These are phyloP conservation scores for Campaea margaritaria DNA, from an alignment of 2,888 invertebrate species.

Conservation along the genomic window DNA sequence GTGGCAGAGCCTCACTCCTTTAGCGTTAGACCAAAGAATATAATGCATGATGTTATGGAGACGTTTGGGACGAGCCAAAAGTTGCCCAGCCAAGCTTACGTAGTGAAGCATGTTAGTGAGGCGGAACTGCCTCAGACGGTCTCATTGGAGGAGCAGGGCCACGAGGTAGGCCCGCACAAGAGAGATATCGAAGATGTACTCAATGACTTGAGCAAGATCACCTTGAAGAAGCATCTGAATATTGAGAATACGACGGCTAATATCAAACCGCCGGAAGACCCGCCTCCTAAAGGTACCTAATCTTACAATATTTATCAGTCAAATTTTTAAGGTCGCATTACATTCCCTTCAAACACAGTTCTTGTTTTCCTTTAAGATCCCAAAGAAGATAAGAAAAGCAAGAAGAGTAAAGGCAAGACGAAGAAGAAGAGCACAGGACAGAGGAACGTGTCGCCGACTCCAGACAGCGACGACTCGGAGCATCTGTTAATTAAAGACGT, in stretches of 20 bases:
- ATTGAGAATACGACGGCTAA: conserved; percentile 80
- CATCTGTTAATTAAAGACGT: conserved; percentile 72
- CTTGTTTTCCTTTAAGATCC: conserved; percentile 37
- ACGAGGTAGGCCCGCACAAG: conserved; percentile 66
- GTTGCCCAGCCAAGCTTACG: conserved; percentile 64
- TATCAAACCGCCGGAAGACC: conserved; percentile 73
- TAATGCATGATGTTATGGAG: conserved; percentile 82
- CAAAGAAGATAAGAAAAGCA: conserved; percentile 71
- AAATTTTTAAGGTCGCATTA: too few relatives aligned
- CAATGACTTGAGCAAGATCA: conserved; percentile 77
- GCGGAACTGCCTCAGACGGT: conserved; percentile 62
- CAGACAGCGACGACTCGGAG: conserved; percentile 77
- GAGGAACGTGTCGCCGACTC: conserved; percentile 50
- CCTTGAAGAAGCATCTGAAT: conserved; percentile 75
- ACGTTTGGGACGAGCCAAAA: conserved; percentile 72
- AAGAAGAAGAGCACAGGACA: conserved; percentile 52
- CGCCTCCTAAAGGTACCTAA: conserved; percentile 69
- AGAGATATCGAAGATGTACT: conserved; percentile 78
- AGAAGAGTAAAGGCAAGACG: conserved; percentile 70
- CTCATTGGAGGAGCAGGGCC: conserved; percentile 67
- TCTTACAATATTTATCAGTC: too few relatives aligned
- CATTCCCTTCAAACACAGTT: too few relatives aligned
- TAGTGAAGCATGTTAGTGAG: conserved; percentile 74
- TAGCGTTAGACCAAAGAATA: conserved; percentile 72
- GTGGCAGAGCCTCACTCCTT: conserved; percentile 76